Evolutionary conservation across 2,113 vertebrate species (phyloP), one percentile per base, ranked within the genome.

Genomic region (Muscicapa adusta): DNA sequence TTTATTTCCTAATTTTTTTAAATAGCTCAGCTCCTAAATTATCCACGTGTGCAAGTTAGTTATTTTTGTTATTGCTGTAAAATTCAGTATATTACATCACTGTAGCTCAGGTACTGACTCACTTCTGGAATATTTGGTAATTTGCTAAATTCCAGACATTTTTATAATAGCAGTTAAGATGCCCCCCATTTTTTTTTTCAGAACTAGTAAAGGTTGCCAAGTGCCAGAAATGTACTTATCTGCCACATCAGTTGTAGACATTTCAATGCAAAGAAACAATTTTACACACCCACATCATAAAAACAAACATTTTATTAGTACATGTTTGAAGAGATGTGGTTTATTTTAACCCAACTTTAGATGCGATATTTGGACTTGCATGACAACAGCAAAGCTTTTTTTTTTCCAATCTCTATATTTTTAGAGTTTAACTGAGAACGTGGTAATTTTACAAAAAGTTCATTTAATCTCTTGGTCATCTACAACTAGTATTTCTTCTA

Each of bases 171-270:
- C 71, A 87, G 90, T 84, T 51, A 47, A 85, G 78, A 95, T 92
- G 83, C 17, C 13, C 50, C 29, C 58, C 57, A 5, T 3, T 20
- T 81, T 66, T 91, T 91, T 74, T 92, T 42, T 42, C 36, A 12
- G 3, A 90, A 74, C 4, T 5, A 90, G 61, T 48, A 42, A 81
- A 90, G 76, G 93, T 97, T 97, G 95, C 95, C 96, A 94, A 95
- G 95, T 94, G 82, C 96, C 88, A 86, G 61, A 71, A 96, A 85
- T 8, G 23, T 67, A 91, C 76, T 88, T 93, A 79, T 62, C 40
- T 91, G 67, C 33, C 43, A 82, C 62, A 94, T 89, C 62, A 93
- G 60, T 78, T 95, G 70, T 36, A 92, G 65, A n/a, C 50, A 87
- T 62, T 88, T 76, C 45, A 68, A 60, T 83, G 76, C 38, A 94